Evolutionary conservation across 2,113 vertebrate species (phyloP).

Genomic region (Calidris pugnax): DNA sequence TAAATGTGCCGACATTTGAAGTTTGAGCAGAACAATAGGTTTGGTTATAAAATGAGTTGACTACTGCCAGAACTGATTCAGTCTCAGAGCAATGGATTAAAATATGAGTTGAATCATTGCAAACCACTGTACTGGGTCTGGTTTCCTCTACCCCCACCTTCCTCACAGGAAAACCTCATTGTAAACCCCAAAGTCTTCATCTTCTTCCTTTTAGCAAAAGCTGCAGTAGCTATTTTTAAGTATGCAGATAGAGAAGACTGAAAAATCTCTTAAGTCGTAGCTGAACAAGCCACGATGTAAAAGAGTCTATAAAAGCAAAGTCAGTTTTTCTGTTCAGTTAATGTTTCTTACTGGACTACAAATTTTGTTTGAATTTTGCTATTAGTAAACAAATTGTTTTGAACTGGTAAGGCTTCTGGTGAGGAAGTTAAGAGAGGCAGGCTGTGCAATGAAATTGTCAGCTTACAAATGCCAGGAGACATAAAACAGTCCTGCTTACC

Average conservation of each 20-base stretch:
- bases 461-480: background rate
- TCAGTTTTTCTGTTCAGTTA: background rate
- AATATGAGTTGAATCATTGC: background rate
- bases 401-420: background rate
- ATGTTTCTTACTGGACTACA: background rate
- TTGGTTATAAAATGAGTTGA: background rate
- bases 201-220: background rate
- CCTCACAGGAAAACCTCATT: background rate
- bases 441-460: background rate
- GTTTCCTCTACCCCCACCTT: background rate
- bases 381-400: background rate
- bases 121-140: background rate
- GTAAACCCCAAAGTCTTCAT: background rate
- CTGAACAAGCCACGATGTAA: background rate
- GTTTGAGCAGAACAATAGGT: background rate
- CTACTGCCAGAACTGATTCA: background rate
- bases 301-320: background rate
- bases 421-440: background rate
- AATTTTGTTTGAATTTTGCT: background rate
- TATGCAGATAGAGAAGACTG: background rate
- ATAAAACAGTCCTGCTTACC: background rate
- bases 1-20: background rate
- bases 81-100: background rate
- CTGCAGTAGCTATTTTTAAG: background rate
- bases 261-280: background rate